Base-by-base conservation (phyloP, 2,888 invertebrate species). In the Merodon equestris region DNA sequence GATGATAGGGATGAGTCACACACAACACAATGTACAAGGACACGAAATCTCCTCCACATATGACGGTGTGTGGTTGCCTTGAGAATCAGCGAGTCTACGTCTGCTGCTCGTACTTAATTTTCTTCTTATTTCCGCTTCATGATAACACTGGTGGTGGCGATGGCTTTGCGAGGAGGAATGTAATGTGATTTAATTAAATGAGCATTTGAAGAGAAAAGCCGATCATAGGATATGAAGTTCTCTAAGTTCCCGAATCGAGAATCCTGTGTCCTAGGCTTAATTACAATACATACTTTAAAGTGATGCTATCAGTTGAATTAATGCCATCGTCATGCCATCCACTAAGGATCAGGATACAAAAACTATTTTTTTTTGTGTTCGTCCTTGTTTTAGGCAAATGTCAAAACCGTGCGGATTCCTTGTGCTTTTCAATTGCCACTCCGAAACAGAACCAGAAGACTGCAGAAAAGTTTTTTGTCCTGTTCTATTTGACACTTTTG, bases 281-380 rank as follows among this genome's bases (percentile, higher is more conserved):
- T 77, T 77, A 68, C 67, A 73, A n/a, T n/a, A n/a, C n/a, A n/a
- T n/a, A n/a, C n/a, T n/a, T 72, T 63, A 77, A 63, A 48, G 42
- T 34, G 72, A 68, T 73, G 72, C 17, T 77, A 77, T 77, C 63
- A 63, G 72, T 48, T 51, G 53, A 56, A 58, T 77, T 57, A 56
- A 56, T 67, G 67, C 45, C 40, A 40, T 51, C 61, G 36, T 51
- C 66, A 47, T 34, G 5, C 9, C n/a, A 15, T 54, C 63, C 47
- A 53, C 53, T 10, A 13, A 19, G 53, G 15, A 76, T 56, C 56
- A 66, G 27, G 27, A 27, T 27, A 36, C 54, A 44, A 67, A 44
- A 38, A 47, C 14, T 1, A 13, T 2, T n/a, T 34, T 1, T 44
- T 13, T 27, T 27, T 7, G 7, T 17, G n/a, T 17, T 10, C n/a